Percentiles rank a stretch among this genome's conserved stretches.
These are phyloP conservation scores for Ecdyonurus torrentis DNA, from an alignment of 2,888 invertebrate genomes.

Conservation along the genomic window DNA sequence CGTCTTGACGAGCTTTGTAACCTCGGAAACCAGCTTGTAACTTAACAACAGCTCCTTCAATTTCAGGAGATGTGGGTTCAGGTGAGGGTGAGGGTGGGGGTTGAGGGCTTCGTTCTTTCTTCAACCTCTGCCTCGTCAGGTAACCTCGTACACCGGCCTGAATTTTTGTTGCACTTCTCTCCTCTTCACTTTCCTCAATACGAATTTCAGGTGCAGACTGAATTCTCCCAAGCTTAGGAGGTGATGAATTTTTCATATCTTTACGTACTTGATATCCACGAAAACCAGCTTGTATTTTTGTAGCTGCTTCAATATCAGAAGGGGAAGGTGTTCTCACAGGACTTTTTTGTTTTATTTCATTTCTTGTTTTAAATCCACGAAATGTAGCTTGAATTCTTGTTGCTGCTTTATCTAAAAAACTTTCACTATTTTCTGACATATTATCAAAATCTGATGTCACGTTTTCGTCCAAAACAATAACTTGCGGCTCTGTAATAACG, in stretches of 20 bases:
- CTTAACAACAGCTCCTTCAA: background rate
- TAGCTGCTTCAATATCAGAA: conserved; percentile 27
- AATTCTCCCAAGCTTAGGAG: background rate
- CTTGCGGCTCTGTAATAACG: too few species aligned
- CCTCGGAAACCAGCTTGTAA: background rate
- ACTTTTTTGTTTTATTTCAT: background rate
- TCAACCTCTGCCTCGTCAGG: conserved; percentile 10
- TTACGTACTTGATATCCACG: conserved; percentile 29
- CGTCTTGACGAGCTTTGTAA: background rate
- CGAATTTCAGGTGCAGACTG: background rate
- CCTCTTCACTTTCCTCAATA: background rate
- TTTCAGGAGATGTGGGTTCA: background rate
- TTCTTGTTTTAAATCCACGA: background rate
- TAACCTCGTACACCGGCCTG: conserved; percentile 13
- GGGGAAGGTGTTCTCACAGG: background rate
- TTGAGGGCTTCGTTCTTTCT: conserved; percentile 7
- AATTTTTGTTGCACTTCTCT: conserved; percentile 12
- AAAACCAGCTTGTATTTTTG: conserved; percentile 37
- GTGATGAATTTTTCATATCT: conserved; percentile 8
- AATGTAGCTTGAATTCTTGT: background rate
- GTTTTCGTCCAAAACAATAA: background rate
- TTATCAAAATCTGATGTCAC: background rate
- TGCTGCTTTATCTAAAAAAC: background rate
- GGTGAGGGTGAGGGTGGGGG: background rate
- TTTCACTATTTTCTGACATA: background rate